Percentiles rank a stretch among this genome's conserved stretches.
These are phyloP conservation scores for Polietes domitor DNA, from an alignment of 2,888 invertebrate species.

Conservation along the genomic window DNA sequence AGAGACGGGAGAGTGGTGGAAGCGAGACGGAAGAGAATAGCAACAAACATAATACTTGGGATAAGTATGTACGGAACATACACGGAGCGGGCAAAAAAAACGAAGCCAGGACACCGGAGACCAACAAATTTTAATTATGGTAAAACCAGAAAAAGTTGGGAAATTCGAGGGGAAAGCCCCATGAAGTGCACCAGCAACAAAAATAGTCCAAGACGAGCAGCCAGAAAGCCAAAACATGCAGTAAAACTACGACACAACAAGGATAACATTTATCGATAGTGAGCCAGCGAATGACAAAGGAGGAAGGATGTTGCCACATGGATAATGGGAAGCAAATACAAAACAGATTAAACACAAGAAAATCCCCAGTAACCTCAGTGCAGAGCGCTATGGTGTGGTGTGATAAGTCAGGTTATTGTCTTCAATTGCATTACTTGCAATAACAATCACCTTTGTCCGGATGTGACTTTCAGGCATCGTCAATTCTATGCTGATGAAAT, in stretches of 20 bases:
- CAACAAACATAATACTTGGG: slow-evolving; percentile 6
- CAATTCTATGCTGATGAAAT: too few relatives aligned
- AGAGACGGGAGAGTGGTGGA: background rate
- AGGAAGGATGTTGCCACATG: background rate
- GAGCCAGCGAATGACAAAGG: background rate
- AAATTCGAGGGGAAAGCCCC: slow-evolving; percentile 14
- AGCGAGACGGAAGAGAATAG: background rate
- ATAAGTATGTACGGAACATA: slow-evolving; percentile 32
- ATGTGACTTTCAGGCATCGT: too few relatives aligned
- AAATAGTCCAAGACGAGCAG: slow-evolving; percentile 32
- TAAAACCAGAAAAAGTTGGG: slow-evolving; percentile 44
- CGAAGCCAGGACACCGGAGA: slow-evolving; percentile 45
- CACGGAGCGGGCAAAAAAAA: slow-evolving; percentile 30
- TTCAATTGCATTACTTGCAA: too few relatives aligned
- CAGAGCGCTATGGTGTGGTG: too few relatives aligned
- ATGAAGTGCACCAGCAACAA: slow-evolving; percentile 6
- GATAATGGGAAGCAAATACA: background rate
- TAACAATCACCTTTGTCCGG: too few relatives aligned
- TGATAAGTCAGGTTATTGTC: background rate
- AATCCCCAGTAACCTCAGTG: too few relatives aligned
- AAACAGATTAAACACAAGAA: slow-evolving; percentile 9
- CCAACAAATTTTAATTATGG: slow-evolving; percentile 64
- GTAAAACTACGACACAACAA: slow-evolving; percentile 12
- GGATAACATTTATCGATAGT: slow-evolving; percentile 11
- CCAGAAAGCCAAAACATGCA: slow-evolving; percentile 29